Evolutionary conservation across 1,140 invertebrate species (phyloP).

Genomic region (Halyomorpha halys): DNA sequence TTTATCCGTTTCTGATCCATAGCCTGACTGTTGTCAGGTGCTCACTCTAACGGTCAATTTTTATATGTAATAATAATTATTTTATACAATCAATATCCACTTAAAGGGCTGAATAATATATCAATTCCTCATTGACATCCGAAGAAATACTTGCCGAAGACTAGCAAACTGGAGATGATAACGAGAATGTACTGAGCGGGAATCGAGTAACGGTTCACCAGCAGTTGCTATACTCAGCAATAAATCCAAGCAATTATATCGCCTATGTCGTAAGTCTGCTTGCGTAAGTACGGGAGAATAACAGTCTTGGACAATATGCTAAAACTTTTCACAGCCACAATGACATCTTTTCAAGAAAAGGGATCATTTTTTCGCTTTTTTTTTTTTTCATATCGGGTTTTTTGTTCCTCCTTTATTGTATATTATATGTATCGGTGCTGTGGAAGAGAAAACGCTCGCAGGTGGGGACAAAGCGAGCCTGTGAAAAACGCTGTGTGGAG

Average conservation of each 20-base stretch:
- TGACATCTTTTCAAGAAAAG: conserved; percentile 1
- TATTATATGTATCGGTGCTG: conserved; percentile 6
- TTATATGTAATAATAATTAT: too few relatives aligned
- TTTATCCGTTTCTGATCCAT: too few relatives aligned
- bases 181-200: too few relatives aligned
- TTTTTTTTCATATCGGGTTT: conserved; percentile 9
- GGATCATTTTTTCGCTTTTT: not conserved
- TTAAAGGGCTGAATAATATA: too few relatives aligned
- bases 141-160: too few relatives aligned
- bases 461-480: not conserved
- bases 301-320: not conserved
- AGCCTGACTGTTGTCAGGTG: too few relatives aligned
- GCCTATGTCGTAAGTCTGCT: not conserved
- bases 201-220: not conserved
- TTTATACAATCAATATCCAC: too few relatives aligned
- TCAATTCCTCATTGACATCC: too few relatives aligned
- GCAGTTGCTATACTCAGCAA: not conserved
- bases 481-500: not conserved
- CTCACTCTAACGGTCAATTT: too few relatives aligned
- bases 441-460: not conserved
- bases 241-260: conserved; percentile 14
- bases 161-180: too few relatives aligned
- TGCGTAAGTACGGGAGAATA: not conserved
- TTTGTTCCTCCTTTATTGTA: conserved; percentile 5
- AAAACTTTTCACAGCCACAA: conserved; percentile 13